Conservation (phyloP, 2,888 invertebrate species). For the Nephrocerus scutellatus region DNA sequence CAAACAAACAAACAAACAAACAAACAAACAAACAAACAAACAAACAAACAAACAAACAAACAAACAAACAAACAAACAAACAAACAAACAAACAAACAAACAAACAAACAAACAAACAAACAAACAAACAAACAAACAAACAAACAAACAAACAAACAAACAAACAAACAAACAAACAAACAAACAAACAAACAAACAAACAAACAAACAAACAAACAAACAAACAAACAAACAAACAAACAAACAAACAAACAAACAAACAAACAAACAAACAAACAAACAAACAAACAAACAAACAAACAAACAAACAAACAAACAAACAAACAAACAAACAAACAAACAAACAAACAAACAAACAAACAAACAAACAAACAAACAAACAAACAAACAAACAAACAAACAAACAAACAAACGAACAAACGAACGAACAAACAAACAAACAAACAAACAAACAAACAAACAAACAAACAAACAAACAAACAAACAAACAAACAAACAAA, state of each 20-base stretch:
- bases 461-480: constrained; percentile 4
- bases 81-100: too few relatives aligned
- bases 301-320: constrained; percentile 6
- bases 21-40: too few relatives aligned
- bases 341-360: constrained; percentile 14
- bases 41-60: too few relatives aligned
- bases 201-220: constrained; percentile 1
- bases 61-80: too few relatives aligned
- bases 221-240: too few relatives aligned
- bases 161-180: constrained; percentile 1
- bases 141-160: too few relatives aligned
- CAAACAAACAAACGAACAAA: constrained; percentile 3
- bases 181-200: constrained; percentile 2
- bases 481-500: background rate
- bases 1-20: too few relatives aligned
- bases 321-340: constrained; percentile 9
- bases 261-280: too few relatives aligned
- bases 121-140: too few relatives aligned
- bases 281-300: too few relatives aligned
- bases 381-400: constrained; percentile 6
- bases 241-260: too few relatives aligned
- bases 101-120: too few relatives aligned
- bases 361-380: constrained; percentile 1
- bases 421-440: constrained; percentile 5
- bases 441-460: constrained; percentile 12